Conservation (phyloP, 2,113 vertebrate genomes). For the Arizona elegans region DNA sequence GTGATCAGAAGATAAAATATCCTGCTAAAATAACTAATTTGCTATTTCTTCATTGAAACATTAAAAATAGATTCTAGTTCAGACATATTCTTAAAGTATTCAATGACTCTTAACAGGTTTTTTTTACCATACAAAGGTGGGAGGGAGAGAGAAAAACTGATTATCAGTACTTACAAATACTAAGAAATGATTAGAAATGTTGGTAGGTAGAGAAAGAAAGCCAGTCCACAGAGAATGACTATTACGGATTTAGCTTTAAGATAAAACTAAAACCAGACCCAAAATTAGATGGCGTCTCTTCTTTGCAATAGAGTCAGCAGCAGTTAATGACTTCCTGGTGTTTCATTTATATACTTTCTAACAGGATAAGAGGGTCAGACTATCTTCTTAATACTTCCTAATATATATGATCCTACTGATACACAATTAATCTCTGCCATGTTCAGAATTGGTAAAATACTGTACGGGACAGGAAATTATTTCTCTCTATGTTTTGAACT, state of each 20-base stretch:
- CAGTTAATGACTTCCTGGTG: constrained; percentile 8
- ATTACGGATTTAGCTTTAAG: background rate
- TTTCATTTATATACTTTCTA: constrained; percentile 36
- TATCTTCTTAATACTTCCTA: background rate
- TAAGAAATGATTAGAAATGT: background rate
- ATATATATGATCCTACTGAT: background rate
- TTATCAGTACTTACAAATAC: background rate
- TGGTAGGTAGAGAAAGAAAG: background rate
- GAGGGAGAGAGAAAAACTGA: background rate
- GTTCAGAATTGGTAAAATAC: constrained; percentile 22
- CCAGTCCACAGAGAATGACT: background rate
- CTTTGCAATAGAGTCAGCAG: background rate
- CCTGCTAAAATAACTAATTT: constrained; percentile 29
- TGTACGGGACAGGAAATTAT: constrained; percentile 22
- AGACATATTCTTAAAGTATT: background rate
- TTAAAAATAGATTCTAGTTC: background rate
- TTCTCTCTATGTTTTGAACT: constrained; percentile 10
- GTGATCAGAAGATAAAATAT: background rate
- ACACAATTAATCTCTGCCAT: constrained; percentile 11
- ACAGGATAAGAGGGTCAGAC: constrained; percentile 32
- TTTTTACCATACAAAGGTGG: background rate
- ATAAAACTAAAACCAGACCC: constrained; percentile 32
- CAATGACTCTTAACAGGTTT: background rate
- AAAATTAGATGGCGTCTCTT: background rate
- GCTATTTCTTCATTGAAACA: constrained; percentile 30